Conservation (phyloP, 1,140 invertebrate genomes). For the Aphelenchoides fujianensis region DNA sequence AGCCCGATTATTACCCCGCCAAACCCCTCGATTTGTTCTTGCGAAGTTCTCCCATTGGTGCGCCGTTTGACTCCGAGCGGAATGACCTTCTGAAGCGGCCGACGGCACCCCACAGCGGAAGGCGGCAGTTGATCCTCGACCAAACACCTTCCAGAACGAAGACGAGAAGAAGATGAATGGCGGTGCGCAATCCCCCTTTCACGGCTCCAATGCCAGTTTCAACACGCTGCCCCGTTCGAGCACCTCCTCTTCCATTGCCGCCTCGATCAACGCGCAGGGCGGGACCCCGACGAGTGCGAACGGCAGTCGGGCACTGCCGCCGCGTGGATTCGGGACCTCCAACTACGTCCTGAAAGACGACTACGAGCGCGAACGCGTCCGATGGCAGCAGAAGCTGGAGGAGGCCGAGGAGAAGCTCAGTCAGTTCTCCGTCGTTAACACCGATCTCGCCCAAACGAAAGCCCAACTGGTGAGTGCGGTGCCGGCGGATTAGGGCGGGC, state of each 20-base stretch:
- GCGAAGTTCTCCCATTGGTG: too few species aligned
- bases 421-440: slow-evolving; percentile 47
- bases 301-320: background rate
- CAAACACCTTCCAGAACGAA: background rate
- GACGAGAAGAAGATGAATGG: too few species aligned
- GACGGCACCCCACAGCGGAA: background rate
- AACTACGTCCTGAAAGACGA: slow-evolving; percentile 33
- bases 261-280: background rate
- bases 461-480: slow-evolving; percentile 55
- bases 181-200: background rate
- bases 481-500: too few species aligned
- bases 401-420: slow-evolving; percentile 52
- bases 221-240: slow-evolving; percentile 7
- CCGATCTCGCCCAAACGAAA: slow-evolving; percentile 57
- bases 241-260: background rate
- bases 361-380: slow-evolving; percentile 49
- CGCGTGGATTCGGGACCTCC: slow-evolving; percentile 1
- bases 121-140: background rate
- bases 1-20: too few species aligned
- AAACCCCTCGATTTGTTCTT: too few species aligned
- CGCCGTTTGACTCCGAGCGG: too few species aligned
- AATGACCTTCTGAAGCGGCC: background rate
- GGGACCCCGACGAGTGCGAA: background rate
- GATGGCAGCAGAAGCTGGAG: slow-evolving; percentile 56
- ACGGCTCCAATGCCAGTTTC: background rate